Conservation (phyloP, 2,888 invertebrate species). For the Nomada fabriciana region DNA sequence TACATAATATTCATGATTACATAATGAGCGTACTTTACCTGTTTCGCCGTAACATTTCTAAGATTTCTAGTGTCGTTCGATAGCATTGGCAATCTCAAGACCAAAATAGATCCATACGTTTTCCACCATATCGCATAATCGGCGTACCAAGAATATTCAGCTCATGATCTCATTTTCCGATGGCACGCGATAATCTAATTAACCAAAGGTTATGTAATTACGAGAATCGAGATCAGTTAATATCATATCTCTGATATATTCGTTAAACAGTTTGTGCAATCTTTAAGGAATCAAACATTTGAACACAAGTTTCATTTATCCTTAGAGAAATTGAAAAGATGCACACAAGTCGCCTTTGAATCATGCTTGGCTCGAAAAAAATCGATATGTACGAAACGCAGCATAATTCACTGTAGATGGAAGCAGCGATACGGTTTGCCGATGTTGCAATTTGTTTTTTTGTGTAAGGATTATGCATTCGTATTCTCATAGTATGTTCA, state of each 20-base stretch:
- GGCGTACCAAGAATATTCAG: background rate
- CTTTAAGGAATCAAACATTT: background rate
- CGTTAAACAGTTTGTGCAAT: constrained; percentile 1
- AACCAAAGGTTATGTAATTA: constrained; percentile 47
- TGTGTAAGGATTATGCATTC: too few species aligned
- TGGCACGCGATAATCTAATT: constrained; percentile 48
- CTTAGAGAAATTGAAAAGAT: background rate
- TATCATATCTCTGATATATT: background rate
- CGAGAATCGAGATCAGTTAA: background rate
- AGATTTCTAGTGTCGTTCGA: constrained; percentile 33
- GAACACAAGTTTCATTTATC: background rate
- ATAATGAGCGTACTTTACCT: constrained; percentile 53
- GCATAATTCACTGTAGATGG: constrained; percentile 38
- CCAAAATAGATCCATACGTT: constrained; percentile 5
- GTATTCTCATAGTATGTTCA: too few species aligned
- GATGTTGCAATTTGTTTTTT: background rate
- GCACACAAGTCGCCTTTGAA: constrained; percentile 23
- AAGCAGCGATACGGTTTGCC: background rate
- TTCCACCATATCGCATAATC: constrained; percentile 17
- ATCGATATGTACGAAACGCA: constrained; percentile 35
- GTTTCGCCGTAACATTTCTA: constrained; percentile 67
- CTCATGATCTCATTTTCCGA: constrained; percentile 14
- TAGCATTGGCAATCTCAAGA: constrained; percentile 26
- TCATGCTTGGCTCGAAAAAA: constrained; percentile 37
- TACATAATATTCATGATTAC: background rate